Conservation (phyloP, 2,113 vertebrate species). For the Toxotes chatareus region DNA sequence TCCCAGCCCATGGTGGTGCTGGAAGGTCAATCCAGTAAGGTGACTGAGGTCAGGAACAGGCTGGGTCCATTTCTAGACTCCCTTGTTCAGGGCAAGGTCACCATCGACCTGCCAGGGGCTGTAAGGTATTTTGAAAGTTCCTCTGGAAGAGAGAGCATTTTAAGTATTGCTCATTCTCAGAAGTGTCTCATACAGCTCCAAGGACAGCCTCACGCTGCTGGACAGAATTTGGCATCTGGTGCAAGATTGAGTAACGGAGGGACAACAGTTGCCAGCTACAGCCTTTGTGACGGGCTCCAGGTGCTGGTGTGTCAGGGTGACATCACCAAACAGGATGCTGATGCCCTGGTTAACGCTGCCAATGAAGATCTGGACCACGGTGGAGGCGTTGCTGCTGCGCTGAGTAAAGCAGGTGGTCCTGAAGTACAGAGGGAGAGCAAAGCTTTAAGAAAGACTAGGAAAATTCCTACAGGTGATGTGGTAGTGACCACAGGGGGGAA, state of each 20-base stretch:
- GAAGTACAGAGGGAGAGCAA: slow-evolving; percentile 68
- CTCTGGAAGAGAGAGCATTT: slow-evolving; percentile 48
- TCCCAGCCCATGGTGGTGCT: slow-evolving; percentile 43
- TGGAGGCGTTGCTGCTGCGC: slow-evolving; percentile 72
- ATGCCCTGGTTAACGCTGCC: slow-evolving; percentile 79
- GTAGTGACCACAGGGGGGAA: slow-evolving; percentile 65
- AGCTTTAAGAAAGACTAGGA: slow-evolving; percentile 39
- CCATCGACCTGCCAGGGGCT: slow-evolving; percentile 63
- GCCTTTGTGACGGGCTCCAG: slow-evolving; percentile 39
- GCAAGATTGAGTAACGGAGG: neutral
- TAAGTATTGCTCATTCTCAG: slow-evolving; percentile 30
- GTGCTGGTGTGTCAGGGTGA: slow-evolving; percentile 73
- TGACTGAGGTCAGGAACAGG: slow-evolving; percentile 49
- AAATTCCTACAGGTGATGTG: slow-evolving; percentile 41
- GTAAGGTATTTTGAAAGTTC: slow-evolving; percentile 56
- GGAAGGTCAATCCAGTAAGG: slow-evolving; percentile 48
- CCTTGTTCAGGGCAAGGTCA: slow-evolving; percentile 48
- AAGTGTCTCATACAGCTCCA: slow-evolving; percentile 65
- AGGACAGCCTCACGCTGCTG: neutral
- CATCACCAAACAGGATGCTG: slow-evolving; percentile 70
- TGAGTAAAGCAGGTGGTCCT: slow-evolving; percentile 71
- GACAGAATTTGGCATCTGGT: neutral
- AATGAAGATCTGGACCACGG: slow-evolving; percentile 66
- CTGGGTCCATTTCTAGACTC: slow-evolving; percentile 55
- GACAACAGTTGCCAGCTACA: slow-evolving; percentile 38